phyloP scores from a whole-genome alignment of 2,113 vertebrate species.

The Gymnorhina tibicen region DNA sequence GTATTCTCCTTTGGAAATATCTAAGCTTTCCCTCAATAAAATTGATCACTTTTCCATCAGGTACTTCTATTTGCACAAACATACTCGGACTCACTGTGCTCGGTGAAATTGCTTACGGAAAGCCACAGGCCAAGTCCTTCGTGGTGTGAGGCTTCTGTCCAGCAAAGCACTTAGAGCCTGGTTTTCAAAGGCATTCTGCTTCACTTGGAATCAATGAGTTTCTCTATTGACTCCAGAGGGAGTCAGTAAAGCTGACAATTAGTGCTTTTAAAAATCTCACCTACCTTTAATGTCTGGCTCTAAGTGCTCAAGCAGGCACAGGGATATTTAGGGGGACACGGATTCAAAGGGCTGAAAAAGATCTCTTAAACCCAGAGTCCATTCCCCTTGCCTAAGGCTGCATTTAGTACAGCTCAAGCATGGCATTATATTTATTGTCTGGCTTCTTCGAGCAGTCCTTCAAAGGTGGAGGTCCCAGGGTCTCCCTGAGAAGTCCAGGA shows the following conservation, averaged over 20 bases:
- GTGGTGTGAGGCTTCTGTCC: constrained; percentile 32
- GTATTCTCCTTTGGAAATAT: neutral
- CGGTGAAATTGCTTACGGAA: constrained; percentile 39
- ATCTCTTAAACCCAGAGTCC: neutral
- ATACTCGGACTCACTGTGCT: neutral
- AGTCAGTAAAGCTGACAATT: constrained; percentile 44
- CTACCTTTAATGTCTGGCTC: constrained; percentile 14
- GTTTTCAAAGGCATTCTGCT: constrained; percentile 56
- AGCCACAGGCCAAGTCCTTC: neutral
- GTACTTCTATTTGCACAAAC: constrained; percentile 2
- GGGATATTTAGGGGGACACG: neutral
- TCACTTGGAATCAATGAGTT: constrained; percentile 51
- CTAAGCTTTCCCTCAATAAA: constrained; percentile 24
- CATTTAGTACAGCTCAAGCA: neutral
- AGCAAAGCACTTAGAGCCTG: constrained; percentile 58
- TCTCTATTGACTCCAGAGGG: constrained; percentile 41
- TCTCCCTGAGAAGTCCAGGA: neutral
- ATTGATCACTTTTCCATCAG: constrained; percentile 47
- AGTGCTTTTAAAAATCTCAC: constrained; percentile 63
- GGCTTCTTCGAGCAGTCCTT: neutral
- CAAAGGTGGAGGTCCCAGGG: neutral
- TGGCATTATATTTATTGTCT: neutral
- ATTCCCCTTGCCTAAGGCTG: neutral
- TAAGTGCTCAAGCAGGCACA: neutral
- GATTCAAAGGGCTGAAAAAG: neutral